A percentile compares a stretch with the other conserved stretches of the same genome.
Evolutionary conservation across 2,888 invertebrate genomes (phyloP).

Genomic region (Tinea trinotella): DNA sequence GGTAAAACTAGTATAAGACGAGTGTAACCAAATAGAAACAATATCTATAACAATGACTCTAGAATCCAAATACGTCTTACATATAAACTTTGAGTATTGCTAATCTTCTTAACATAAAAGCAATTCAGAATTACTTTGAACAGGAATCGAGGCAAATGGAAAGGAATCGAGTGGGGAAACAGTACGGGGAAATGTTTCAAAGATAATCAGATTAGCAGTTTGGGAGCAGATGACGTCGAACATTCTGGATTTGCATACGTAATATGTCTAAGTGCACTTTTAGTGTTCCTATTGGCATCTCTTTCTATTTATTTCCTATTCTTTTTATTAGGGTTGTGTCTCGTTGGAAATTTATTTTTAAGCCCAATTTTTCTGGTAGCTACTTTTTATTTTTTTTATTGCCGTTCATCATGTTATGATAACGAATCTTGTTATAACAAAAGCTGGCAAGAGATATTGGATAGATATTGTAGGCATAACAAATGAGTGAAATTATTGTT

Average conservation of each 20-base stretch:
- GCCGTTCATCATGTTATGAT: too few species aligned
- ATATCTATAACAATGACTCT: too few species aligned
- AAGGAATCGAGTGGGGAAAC: neutral
- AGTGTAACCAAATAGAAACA: too few species aligned
- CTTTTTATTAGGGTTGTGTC: neutral
- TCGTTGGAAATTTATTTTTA: constrained; percentile 14
- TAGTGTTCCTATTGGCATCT: constrained; percentile 35
- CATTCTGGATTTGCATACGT: constrained; percentile 56
- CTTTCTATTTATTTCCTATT: constrained; percentile 10
- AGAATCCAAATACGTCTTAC: too few species aligned
- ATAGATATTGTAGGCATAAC: too few species aligned
- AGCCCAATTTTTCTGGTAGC: constrained; percentile 19
- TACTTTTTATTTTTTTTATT: constrained; percentile 23
- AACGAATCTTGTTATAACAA: too few species aligned
- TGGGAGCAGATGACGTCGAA: constrained; percentile 42
- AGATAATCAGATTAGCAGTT: constrained; percentile 49
- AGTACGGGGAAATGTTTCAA: neutral
- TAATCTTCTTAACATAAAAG: neutral
- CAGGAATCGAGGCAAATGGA: neutral
- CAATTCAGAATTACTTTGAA: neutral
- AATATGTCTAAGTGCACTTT: constrained; percentile 59
- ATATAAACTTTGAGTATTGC: too few species aligned
- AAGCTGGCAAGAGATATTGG: too few species aligned
- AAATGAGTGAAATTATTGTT: too few species aligned
- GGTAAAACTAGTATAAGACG: too few species aligned